Conservation (phyloP, 1,140 invertebrate species). For the Tetragnatha versicolor region DNA sequence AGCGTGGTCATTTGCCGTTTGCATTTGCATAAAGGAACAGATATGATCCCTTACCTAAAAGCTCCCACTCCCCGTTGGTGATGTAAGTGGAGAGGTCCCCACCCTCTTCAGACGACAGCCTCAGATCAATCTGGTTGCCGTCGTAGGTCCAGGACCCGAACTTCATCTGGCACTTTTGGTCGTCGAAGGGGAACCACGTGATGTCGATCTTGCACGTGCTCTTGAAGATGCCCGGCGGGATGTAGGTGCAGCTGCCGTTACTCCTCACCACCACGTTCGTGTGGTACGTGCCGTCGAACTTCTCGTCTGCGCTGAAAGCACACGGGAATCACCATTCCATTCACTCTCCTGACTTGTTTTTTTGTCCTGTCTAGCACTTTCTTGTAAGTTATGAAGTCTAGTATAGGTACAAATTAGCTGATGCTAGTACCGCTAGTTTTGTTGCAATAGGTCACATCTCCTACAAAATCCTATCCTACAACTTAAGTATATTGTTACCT, state of each 20-base stretch:
- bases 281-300: slow-evolving; percentile 96
- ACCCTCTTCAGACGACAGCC: slow-evolving; percentile 85
- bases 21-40: too few species aligned
- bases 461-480: too few species aligned
- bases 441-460: too few species aligned
- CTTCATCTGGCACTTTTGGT: slow-evolving; percentile 97
- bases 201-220: slow-evolving; percentile 99
- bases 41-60: slow-evolving; percentile 77
- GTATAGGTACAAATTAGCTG: too few species aligned
- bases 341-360: too few species aligned
- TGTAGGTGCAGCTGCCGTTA: slow-evolving; percentile 94
- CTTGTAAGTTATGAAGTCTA: too few species aligned
- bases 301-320: slow-evolving; percentile 97
- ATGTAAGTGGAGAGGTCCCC: slow-evolving; percentile 95
- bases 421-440: too few species aligned
- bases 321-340: too few species aligned
- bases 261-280: slow-evolving; percentile 95
- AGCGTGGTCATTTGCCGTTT: too few species aligned
- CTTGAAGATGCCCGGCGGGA: slow-evolving; percentile 98
- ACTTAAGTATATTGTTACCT: too few species aligned
- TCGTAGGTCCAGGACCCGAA: slow-evolving; percentile 98
- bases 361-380: too few species aligned
- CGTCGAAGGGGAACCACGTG: slow-evolving; percentile 99
- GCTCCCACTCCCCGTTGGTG: slow-evolving; percentile 97
- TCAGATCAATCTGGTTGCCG: slow-evolving; percentile 89